Conservation (phyloP, 2,113 vertebrate species). For the Hippocampus guttulatus region DNA sequence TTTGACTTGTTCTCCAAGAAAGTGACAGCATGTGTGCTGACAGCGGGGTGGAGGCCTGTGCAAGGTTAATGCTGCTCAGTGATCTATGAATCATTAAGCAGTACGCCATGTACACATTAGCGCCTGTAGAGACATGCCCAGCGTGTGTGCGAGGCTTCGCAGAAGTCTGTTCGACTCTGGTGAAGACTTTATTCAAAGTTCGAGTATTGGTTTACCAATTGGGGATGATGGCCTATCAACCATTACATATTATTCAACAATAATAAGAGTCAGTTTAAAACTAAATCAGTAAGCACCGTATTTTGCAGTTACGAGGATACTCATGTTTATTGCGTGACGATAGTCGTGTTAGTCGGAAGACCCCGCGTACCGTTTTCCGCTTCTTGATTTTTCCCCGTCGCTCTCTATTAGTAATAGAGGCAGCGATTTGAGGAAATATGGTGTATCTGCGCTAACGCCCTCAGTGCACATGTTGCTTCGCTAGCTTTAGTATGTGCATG, state of each 20-base stretch:
- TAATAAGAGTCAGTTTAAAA: too few species aligned
- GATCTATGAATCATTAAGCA: constrained; percentile 31
- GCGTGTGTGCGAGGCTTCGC: neutral
- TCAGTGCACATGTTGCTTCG: constrained; percentile 26
- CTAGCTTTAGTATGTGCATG: constrained; percentile 14
- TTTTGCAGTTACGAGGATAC: too few species aligned
- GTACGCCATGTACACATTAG: constrained; percentile 22
- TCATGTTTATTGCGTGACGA: too few species aligned
- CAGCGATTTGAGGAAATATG: neutral
- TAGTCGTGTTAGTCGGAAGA: neutral
- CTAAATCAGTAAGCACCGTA: too few species aligned
- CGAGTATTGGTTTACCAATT: neutral
- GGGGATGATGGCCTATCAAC: neutral
- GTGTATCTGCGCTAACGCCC: constrained; percentile 14
- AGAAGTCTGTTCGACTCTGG: neutral
- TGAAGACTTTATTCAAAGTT: neutral
- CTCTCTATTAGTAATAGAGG: neutral
- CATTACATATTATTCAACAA: too few species aligned
- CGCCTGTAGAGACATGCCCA: constrained; percentile 4
- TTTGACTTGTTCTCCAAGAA: constrained; percentile 15
- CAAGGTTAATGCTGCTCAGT: constrained; percentile 40
- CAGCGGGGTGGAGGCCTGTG: constrained; percentile 6
- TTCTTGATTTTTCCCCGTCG: neutral
- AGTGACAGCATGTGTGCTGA: constrained; percentile 19
- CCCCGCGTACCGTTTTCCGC: neutral